Evolutionary conservation across 2,888 invertebrate species (phyloP).

Genomic region (Ametastegia equiseti): DNA sequence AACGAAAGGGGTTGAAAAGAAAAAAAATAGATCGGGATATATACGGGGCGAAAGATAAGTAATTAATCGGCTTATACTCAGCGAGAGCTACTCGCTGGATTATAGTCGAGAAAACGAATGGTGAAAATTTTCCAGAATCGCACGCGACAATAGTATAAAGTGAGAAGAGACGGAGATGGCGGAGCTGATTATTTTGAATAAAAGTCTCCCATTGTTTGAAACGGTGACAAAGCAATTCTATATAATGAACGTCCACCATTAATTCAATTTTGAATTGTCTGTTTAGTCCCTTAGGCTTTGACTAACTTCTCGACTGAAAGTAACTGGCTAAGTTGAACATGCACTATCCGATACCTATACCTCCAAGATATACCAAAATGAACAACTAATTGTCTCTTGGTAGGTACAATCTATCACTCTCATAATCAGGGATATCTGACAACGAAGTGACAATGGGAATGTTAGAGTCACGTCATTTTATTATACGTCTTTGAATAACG

Average conservation of each 20-base stretch:
- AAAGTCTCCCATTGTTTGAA: constrained; percentile 33
- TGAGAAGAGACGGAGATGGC: constrained; percentile 2
- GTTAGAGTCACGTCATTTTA: too few relatives aligned
- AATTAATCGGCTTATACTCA: constrained; percentile 44
- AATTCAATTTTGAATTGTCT: constrained; percentile 35
- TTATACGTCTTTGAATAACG: too few relatives aligned
- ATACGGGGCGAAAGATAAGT: constrained; percentile 36
- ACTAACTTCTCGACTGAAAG: not conserved
- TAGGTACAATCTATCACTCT: constrained; percentile 6
- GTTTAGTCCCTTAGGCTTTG: not conserved
- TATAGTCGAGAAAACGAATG: not conserved
- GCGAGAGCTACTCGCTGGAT: not conserved
- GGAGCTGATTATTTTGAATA: constrained; percentile 37
- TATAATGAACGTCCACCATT: constrained; percentile 35
- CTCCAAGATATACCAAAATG: not conserved
- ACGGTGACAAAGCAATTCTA: constrained; percentile 36
- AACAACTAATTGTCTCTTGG: not conserved
- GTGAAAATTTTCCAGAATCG: not conserved
- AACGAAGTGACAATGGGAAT: not conserved
- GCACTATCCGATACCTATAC: not conserved
- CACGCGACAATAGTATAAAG: constrained; percentile 6
- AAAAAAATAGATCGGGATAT: not conserved
- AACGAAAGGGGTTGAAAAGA: not conserved
- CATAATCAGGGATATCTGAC: not conserved
- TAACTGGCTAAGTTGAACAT: not conserved